phyloP scores from a whole-genome alignment of 2,888 invertebrate genomes.

The Drosophila eohydei region DNA sequence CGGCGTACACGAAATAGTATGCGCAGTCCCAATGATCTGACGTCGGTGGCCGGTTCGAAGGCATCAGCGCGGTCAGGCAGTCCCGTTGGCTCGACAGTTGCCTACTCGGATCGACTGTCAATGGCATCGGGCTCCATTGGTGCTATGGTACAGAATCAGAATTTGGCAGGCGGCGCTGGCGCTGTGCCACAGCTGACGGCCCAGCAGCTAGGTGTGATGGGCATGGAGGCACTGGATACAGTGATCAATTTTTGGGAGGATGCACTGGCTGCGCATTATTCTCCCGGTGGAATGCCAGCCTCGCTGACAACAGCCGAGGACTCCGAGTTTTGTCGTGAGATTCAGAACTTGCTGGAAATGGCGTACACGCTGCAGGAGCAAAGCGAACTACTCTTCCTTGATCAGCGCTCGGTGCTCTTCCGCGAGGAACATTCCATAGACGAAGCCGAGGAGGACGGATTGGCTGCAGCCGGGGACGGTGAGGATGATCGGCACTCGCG shows the following conservation, averaged over 20 bases:
- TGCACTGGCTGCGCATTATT: conserved; percentile 92
- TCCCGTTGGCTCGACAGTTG: conserved; percentile 87
- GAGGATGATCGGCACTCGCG: conserved; percentile 78
- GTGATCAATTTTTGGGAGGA: conserved; percentile 98
- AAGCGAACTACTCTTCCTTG: conserved; percentile 94
- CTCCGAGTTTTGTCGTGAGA: conserved; percentile 92
- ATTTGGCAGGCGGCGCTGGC: not conserved
- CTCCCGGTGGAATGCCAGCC: conserved; percentile 85
- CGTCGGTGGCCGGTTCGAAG: conserved; percentile 89
- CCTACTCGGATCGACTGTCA: conserved; percentile 89
- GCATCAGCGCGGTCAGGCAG: conserved; percentile 87
- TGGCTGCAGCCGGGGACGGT: conserved; percentile 46
- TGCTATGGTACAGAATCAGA: conserved; percentile 84
- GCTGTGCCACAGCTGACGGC: conserved; percentile 89
- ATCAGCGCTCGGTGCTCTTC: conserved; percentile 94
- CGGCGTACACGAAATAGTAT: conserved; percentile 87
- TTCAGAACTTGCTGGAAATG: conserved; percentile 92
- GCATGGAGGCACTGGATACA: conserved; percentile 96
- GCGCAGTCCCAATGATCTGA: conserved; percentile 90
- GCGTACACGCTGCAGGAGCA: conserved; percentile 94
- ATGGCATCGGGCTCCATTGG: conserved; percentile 89
- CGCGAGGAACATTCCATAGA: conserved; percentile 90
- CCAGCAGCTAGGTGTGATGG: conserved; percentile 95
- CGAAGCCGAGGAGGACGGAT: conserved; percentile 79
- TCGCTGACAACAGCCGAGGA: conserved; percentile 93